Evolutionary conservation across 1,140 invertebrate species (phyloP).

Genomic region (Colletes latitarsis): DNA sequence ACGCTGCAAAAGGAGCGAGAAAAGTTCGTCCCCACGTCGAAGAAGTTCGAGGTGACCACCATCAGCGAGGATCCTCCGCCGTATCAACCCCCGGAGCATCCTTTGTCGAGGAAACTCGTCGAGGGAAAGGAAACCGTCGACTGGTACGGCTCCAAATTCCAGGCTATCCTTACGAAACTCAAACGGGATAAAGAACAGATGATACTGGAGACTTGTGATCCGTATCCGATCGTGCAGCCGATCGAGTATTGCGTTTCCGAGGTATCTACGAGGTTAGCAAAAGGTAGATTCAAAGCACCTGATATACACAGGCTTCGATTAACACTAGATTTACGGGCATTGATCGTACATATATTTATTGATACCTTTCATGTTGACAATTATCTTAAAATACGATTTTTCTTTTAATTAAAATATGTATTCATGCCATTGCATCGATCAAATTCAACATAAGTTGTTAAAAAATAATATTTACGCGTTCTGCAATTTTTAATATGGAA

Average conservation of each 20-base stretch:
- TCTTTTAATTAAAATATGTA: too few species aligned
- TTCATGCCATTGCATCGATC: too few species aligned
- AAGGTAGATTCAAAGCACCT: too few species aligned
- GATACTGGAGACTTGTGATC: constrained; percentile 45
- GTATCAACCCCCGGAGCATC: constrained; percentile 71
- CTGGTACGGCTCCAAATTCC: constrained; percentile 81
- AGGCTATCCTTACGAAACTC: constrained; percentile 73
- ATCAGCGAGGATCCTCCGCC: constrained; percentile 65
- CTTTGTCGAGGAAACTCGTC: constrained; percentile 76
- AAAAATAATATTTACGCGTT: too few species aligned
- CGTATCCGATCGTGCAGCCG: neutral
- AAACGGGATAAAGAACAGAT: constrained; percentile 70
- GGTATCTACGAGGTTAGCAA: neutral
- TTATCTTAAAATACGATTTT: too few species aligned
- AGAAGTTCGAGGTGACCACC: constrained; percentile 74
- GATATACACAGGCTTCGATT: too few species aligned
- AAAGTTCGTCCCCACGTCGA: constrained; percentile 75
- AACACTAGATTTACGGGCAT: too few species aligned
- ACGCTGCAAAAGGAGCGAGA: constrained; percentile 79
- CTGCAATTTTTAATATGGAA: too few species aligned
- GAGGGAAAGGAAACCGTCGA: constrained; percentile 80
- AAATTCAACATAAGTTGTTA: too few species aligned
- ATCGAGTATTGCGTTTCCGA: neutral
- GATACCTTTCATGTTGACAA: too few species aligned
- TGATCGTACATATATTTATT: too few species aligned